phyloP scores from a whole-genome alignment of 2,888 invertebrate species.

The Oxytorus armatus region DNA sequence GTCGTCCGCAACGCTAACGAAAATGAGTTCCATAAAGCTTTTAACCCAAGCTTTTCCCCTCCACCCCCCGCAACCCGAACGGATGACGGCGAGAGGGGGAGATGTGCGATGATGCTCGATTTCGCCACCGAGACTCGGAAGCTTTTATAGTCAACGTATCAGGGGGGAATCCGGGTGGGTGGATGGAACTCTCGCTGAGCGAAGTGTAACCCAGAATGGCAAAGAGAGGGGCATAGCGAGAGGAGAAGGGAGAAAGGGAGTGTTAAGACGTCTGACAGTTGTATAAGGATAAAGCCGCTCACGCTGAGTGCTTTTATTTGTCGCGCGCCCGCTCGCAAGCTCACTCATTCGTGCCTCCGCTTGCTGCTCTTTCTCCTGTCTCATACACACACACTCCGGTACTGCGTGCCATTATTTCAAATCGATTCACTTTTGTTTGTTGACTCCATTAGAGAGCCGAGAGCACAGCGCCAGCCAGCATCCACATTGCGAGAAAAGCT shows the following conservation, averaged over 20 bases:
- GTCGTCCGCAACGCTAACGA: slow-evolving; percentile 71
- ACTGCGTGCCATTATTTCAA: slow-evolving; percentile 82
- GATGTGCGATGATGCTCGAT: slow-evolving; percentile 53
- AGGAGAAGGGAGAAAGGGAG: slow-evolving; percentile 64
- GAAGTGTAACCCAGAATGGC: slow-evolving; percentile 62
- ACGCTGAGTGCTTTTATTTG: slow-evolving; percentile 83
- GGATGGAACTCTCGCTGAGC: slow-evolving; percentile 70
- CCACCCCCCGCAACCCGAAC: slow-evolving; percentile 3
- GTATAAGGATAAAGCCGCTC: slow-evolving; percentile 83
- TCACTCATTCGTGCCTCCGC: slow-evolving; percentile 55
- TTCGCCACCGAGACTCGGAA: slow-evolving; percentile 60
- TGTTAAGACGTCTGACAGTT: slow-evolving; percentile 82
- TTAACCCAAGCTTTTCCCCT: slow-evolving; percentile 72
- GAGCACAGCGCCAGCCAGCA: slow-evolving; percentile 56
- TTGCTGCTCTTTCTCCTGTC: slow-evolving; percentile 23
- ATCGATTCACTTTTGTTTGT: slow-evolving; percentile 83
- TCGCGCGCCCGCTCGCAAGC: slow-evolving; percentile 75
- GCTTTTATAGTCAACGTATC: slow-evolving; percentile 66
- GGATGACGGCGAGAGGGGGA: neutral
- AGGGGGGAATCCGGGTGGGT: slow-evolving; percentile 61
- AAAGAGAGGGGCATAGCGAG: slow-evolving; percentile 1
- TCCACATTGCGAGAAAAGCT: slow-evolving; percentile 66
- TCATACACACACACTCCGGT: slow-evolving; percentile 63
- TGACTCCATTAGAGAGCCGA: slow-evolving; percentile 80
- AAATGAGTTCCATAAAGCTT: slow-evolving; percentile 80